These are phyloP conservation scores for Battus philenor DNA, from an alignment of 1,140 invertebrate species.

Conservation along the genomic window DNA sequence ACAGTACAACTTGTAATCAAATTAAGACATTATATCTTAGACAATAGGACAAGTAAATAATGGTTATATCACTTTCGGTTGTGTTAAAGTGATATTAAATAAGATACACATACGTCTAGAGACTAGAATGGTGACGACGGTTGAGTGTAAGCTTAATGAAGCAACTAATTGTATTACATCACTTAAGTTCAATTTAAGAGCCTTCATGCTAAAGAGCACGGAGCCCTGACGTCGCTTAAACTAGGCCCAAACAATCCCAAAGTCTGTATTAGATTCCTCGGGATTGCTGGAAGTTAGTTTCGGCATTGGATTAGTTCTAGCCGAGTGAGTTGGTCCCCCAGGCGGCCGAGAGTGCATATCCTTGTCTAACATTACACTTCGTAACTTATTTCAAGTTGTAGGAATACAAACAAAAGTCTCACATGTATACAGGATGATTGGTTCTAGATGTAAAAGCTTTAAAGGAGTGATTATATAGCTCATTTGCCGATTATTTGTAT, in stretches of 20 bases:
- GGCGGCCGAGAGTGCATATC: slow-evolving; percentile 51
- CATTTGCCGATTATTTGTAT: too few species aligned
- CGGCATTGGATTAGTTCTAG: slow-evolving; percentile 47
- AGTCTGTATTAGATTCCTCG: slow-evolving; percentile 46
- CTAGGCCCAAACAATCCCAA: slow-evolving; percentile 26
- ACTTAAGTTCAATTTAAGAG: slow-evolving; percentile 7
- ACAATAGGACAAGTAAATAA: too few species aligned
- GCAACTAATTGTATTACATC: slow-evolving; percentile 8
- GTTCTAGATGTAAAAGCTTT: too few species aligned
- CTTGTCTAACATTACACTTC: slow-evolving; percentile 57
- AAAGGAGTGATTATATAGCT: too few species aligned
- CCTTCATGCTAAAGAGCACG: slow-evolving; percentile 3
- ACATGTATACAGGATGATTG: too few species aligned
- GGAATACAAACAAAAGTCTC: slow-evolving; percentile 26
- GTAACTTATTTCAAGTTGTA: slow-evolving; percentile 44
- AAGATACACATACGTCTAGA: too few species aligned
- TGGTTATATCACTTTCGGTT: too few species aligned
- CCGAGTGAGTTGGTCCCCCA: slow-evolving; percentile 25
- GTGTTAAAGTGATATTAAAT: too few species aligned
- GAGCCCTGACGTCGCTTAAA: slow-evolving; percentile 5
- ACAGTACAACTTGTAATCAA: too few species aligned
- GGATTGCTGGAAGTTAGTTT: slow-evolving; percentile 35
- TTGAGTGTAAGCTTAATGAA: background rate
- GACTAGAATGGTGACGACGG: slow-evolving; percentile 1
- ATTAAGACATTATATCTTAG: too few species aligned